These are phyloP conservation scores for Anthrax anthrax DNA, from an alignment of 2,888 invertebrate species.

Conservation along the genomic window DNA sequence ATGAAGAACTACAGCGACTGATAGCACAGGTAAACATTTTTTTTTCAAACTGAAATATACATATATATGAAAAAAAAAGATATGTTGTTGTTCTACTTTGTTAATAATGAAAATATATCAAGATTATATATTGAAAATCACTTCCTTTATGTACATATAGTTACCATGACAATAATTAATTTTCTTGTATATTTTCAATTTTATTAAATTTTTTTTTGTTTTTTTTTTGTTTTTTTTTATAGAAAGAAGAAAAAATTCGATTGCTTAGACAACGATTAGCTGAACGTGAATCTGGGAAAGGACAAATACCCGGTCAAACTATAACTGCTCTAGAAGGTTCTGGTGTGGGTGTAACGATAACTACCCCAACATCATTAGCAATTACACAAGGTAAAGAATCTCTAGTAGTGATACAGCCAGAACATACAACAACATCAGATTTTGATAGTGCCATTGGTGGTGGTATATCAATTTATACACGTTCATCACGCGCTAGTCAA, in stretches of 20 bases:
- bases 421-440: slow-evolving; percentile 50
- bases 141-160: neutral
- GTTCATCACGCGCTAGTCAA: slow-evolving; percentile 69
- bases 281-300: slow-evolving; percentile 54
- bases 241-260: slow-evolving; percentile 85
- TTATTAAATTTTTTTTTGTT: slow-evolving; percentile 1
- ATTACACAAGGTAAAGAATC: slow-evolving; percentile 42
- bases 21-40: slow-evolving; percentile 87
- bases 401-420: slow-evolving; percentile 56
- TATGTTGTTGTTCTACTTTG: no score
- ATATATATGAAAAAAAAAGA: no score
- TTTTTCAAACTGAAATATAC: no score
- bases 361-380: slow-evolving; percentile 53
- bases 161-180: no score
- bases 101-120: no score
- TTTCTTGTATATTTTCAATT: neutral
- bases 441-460: slow-evolving; percentile 54
- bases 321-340: slow-evolving; percentile 3
- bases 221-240: slow-evolving; percentile 13
- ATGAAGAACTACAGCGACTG: slow-evolving; percentile 89
- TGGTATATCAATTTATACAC: slow-evolving; percentile 55
- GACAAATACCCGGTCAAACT: slow-evolving; percentile 27
- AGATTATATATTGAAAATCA: neutral
- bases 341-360: slow-evolving; percentile 16
- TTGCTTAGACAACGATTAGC: slow-evolving; percentile 64